Percentiles rank a stretch among this genome's conserved stretches.
Evolutionary conservation across 2,888 invertebrate genomes (phyloP).

Genomic region (Meliscaeva auricollis): DNA sequence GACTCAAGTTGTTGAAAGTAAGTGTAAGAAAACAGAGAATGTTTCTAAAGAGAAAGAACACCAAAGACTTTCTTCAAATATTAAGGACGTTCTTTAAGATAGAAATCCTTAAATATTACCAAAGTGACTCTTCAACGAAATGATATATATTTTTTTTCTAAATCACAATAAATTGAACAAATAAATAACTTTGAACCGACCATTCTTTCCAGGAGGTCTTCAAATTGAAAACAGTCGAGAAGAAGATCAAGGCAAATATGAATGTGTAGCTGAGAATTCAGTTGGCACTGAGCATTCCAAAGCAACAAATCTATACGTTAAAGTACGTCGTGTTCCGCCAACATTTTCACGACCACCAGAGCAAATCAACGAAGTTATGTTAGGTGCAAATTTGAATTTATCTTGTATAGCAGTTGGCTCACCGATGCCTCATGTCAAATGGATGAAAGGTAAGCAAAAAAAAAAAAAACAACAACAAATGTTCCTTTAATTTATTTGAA

Average conservation of each 20-base stretch:
- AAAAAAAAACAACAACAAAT: not conserved
- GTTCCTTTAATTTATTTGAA: not conserved
- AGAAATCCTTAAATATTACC: no score
- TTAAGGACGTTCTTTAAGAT: no score
- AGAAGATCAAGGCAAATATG: slow-evolving; percentile 97
- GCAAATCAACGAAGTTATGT: slow-evolving; percentile 93
- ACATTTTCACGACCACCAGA: slow-evolving; percentile 97
- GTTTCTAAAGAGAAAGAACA: no score
- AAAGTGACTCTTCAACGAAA: not conserved
- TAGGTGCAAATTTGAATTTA: slow-evolving; percentile 95
- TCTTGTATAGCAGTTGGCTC: slow-evolving; percentile 99
- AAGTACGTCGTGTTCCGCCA: slow-evolving; percentile 97
- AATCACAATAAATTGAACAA: not conserved
- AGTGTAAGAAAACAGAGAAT: no score
- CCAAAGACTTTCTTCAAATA: no score
- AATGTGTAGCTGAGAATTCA: slow-evolving; percentile 97
- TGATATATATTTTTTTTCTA: no score
- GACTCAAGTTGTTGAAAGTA: no score
- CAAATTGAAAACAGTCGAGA: slow-evolving; percentile 96
- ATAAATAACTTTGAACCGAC: slow-evolving; percentile 29
- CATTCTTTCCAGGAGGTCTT: slow-evolving; percentile 84
- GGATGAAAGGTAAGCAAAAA: slow-evolving; percentile 89
- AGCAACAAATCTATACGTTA: slow-evolving; percentile 95
- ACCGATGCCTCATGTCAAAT: slow-evolving; percentile 98
- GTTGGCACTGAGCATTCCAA: slow-evolving; percentile 97